Base-by-base conservation (phyloP, 2,888 invertebrate genomes). In the Petrolisthes cinctipes region DNA sequence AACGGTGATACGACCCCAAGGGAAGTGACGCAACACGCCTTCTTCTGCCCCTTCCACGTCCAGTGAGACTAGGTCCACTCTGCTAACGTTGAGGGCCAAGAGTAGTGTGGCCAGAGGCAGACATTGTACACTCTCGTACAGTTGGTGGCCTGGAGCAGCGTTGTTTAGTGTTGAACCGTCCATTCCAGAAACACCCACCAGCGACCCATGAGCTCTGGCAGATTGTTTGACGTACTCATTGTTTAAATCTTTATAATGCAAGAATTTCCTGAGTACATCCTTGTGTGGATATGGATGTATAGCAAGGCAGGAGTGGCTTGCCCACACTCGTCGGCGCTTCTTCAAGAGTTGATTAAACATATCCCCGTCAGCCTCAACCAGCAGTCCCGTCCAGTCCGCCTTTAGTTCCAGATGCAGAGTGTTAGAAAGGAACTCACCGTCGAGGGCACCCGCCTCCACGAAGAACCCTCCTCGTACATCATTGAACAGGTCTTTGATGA, bases 351-450 rank as follows among this genome's bases (percentile, higher is more conserved):
- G 56, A 7, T 61, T n/a, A 54, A 82, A 94, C 91, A 94, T 94
- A 2, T 92, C 91, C 0, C 94, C 94, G 92, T 94, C 94, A 11
- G 94, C 93, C 91, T 94, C 94, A 73, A 94, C 93, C 3, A 94
- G 92, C 54, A 94, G 91, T 6, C 94, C 94, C 1, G 92, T 93
- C 94, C 94, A 94, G 61, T 92, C 93, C 6, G 92, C 91, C 66
- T 92, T 92, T 80, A 93, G 91, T 91, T 94, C 94, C 83, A 94
- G 92, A 86, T 92, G 93, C 37, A 94, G 92, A 2, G 94, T 94
- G 91, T 94, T 94, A 51, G 94, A 94, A 61, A 94, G 92, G 4
- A 93, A 93, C 91, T 94, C 94, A 0, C 94, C 94, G 91, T 94
- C 94, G 86, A 94, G 92, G 5, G 94, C 94, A 4, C 94, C 94